Evolutionary conservation across 2,888 invertebrate species (phyloP).

Genomic region (Steromphala cineraria): DNA sequence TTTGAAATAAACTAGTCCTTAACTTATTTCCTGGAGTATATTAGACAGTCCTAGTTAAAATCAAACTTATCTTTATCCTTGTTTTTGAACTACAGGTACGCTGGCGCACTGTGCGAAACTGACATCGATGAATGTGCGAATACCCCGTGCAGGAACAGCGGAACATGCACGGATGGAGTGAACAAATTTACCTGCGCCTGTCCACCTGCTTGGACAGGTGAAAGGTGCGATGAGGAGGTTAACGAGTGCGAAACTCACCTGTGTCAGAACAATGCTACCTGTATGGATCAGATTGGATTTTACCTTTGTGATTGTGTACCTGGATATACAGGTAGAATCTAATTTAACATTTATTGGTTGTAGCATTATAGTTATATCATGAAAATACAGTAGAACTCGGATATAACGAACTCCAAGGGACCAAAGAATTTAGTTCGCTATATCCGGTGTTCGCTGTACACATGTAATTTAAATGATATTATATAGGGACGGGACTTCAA

Average conservation of each 20-base stretch:
- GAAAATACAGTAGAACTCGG: too few species aligned
- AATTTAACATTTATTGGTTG: background rate
- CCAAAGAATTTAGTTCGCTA: too few species aligned
- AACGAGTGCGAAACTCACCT: conserved; percentile 41
- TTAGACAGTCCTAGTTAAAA: too few species aligned
- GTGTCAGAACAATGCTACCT: conserved; percentile 57
- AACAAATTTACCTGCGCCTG: conserved; percentile 54
- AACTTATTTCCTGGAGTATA: too few species aligned
- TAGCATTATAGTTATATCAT: too few species aligned
- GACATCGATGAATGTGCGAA: background rate
- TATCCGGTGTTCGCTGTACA: too few species aligned
- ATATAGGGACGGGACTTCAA: too few species aligned
- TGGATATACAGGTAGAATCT: conserved; percentile 38
- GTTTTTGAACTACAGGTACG: background rate
- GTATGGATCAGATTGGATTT: conserved; percentile 48
- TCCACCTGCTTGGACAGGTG: conserved; percentile 75
- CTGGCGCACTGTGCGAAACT: background rate
- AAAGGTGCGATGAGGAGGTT: conserved; percentile 90
- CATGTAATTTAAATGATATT: too few species aligned
- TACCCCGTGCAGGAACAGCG: background rate
- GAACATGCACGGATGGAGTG: background rate
- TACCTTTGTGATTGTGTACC: conserved; percentile 52
- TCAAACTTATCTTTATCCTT: too few species aligned
- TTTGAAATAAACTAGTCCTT: too few species aligned
- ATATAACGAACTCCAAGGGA: too few species aligned